Evolutionary conservation across 2,113 vertebrate genomes (phyloP).

Genomic region (Xenus cinereus): DNA sequence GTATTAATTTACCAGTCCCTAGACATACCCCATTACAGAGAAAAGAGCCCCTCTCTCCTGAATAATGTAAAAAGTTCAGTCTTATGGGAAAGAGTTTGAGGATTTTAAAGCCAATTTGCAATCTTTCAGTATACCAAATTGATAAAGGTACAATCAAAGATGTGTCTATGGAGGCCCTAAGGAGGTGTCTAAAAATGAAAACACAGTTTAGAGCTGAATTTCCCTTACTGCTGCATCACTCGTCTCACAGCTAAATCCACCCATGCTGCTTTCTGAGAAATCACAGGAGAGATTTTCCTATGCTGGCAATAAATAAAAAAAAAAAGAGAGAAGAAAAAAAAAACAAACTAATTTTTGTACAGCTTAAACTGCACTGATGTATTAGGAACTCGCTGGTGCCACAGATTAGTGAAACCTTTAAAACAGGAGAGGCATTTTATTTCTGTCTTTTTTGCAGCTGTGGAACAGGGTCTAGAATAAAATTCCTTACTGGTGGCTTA

Average conservation of each 20-base stretch:
- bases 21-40: constrained; percentile 4
- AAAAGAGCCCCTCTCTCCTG: constrained; percentile 21
- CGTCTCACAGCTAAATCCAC: background rate
- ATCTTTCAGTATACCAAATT: background rate
- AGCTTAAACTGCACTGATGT: background rate
- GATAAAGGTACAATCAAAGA: background rate
- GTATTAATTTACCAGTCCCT: constrained; percentile 62
- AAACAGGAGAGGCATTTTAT: background rate
- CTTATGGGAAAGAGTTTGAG: constrained; percentile 1
- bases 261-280: background rate
- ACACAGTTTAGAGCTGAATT: background rate
- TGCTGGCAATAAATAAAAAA: background rate
- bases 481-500: background rate
- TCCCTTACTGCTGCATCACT: background rate
- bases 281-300: background rate
- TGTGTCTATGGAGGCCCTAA: background rate
- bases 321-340: background rate
- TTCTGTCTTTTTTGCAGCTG: background rate
- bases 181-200: background rate
- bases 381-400: background rate
- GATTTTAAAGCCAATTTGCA: constrained; percentile 28
- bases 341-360: background rate
- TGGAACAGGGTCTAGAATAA: background rate
- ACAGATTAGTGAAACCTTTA: background rate
- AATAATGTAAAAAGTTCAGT: constrained; percentile 3